Percentiles rank a stretch among this genome's conserved stretches.
Conservation (phyloP, 2,888 invertebrate genomes). For the Bugula neritina region DNA sequence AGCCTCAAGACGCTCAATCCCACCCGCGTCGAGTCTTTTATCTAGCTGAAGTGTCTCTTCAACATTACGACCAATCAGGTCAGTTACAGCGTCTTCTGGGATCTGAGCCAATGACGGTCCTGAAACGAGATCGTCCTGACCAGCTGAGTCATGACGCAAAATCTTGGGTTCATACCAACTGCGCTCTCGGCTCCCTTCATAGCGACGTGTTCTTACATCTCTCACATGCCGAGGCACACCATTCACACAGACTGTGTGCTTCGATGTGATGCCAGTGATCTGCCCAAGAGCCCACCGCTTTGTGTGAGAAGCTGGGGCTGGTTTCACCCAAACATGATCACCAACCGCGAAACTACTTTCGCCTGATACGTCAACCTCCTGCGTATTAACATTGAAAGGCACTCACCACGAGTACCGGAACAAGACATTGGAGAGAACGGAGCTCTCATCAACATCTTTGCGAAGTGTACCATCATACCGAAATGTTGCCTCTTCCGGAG, state of each 20-base stretch:
- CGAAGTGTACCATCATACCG: not conserved
- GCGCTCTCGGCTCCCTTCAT: not conserved
- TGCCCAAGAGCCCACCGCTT: not conserved
- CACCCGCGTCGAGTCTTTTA: no score
- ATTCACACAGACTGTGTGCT: not conserved
- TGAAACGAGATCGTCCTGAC: no score
- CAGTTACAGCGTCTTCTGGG: no score
- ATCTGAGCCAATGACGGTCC: no score
- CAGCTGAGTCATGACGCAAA: no score
- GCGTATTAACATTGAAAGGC: not conserved
- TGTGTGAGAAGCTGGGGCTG: not conserved
- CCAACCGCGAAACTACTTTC: not conserved
- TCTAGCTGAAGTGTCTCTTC: no score
- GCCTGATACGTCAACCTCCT: not conserved
- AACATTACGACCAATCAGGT: no score
- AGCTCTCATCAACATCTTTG: not conserved
- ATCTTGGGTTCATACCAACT: no score
- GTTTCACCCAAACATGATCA: constrained; percentile 9
- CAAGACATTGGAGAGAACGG: not conserved
- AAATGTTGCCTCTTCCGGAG: not conserved
- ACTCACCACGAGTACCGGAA: not conserved
- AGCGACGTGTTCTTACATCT: not conserved
- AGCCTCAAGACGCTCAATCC: no score
- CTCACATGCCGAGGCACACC: not conserved
- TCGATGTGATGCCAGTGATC: not conserved